phyloP scores from a whole-genome alignment of 1,140 invertebrate species.

The Drosophila watanabei region DNA sequence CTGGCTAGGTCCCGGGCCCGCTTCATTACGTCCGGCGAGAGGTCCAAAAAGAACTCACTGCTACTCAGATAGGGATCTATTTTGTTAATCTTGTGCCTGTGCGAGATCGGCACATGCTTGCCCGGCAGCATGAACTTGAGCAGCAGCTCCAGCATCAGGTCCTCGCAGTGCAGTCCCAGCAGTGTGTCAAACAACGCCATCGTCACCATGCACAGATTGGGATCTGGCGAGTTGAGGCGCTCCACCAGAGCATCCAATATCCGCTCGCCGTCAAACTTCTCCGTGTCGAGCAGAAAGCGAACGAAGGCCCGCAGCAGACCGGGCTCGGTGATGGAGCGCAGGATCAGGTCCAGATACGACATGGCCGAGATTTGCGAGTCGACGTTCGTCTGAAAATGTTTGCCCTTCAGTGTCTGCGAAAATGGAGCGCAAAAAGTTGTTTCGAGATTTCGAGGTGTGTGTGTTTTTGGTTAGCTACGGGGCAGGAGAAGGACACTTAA shows the following conservation, averaged over 20 bases:
- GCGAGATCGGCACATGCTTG: constrained; percentile 95
- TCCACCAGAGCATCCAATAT: constrained; percentile 93
- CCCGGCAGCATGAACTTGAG: constrained; percentile 95
- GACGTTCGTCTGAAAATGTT: constrained; percentile 90
- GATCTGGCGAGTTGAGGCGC: constrained; percentile 89
- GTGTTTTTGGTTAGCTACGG: constrained; percentile 69
- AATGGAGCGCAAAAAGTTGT: constrained; percentile 81
- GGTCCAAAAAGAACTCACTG: constrained; percentile 93
- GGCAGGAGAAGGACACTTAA: constrained; percentile 41
- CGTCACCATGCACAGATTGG: constrained; percentile 95
- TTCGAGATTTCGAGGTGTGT: constrained; percentile 85
- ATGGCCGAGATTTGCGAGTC: constrained; percentile 96
- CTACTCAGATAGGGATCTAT: constrained; percentile 93
- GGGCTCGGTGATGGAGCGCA: constrained; percentile 94
- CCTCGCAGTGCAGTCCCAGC: constrained; percentile 97
- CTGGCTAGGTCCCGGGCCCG: constrained; percentile 72
- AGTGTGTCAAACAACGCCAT: constrained; percentile 96
- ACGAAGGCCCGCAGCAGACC: constrained; percentile 93
- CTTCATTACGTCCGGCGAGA: constrained; percentile 89
- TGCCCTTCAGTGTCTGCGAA: constrained; percentile 86
- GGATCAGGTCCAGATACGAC: constrained; percentile 95
- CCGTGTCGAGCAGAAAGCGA: constrained; percentile 93
- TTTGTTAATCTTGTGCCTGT: constrained; percentile 90
- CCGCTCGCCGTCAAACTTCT: constrained; percentile 93
- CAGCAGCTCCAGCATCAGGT: constrained; percentile 97